Conservation (phyloP, 2,797 vertebrate species). For the Sciurus vulgaris region DNA sequence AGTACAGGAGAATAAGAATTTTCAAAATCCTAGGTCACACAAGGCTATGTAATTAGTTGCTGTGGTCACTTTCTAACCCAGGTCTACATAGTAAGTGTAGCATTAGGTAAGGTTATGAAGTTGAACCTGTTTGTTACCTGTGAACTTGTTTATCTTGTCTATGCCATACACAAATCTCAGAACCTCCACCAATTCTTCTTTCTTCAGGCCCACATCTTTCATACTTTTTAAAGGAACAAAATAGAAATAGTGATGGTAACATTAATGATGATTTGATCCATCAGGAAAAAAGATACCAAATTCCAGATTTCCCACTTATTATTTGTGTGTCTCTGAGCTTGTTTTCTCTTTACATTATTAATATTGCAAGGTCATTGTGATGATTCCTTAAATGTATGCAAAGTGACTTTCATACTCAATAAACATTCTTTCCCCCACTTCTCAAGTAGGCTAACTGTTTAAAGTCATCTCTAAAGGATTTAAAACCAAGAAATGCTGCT, state of each 20-base stretch:
- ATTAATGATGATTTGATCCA: neutral
- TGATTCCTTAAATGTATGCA: conserved; percentile 70
- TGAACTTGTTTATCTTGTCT: neutral
- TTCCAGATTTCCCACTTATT: neutral
- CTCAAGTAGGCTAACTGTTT: conserved; percentile 38
- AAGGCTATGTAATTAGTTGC: neutral
- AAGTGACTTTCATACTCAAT: neutral
- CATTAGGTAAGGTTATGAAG: neutral
- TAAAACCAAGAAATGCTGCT: conserved; percentile 38
- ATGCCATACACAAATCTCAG: neutral
- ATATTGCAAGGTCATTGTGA: conserved; percentile 45
- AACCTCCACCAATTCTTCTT: neutral
- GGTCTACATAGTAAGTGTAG: neutral
- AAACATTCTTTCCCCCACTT: neutral
- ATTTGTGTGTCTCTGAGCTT: neutral
- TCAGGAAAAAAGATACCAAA: conserved; percentile 15
- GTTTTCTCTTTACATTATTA: neutral
- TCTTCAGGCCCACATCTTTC: neutral
- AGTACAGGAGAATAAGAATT: neutral
- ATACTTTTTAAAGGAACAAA: conserved; percentile 48
- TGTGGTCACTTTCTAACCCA: neutral
- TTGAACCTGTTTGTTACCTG: neutral
- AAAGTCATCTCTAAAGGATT: conserved; percentile 33
- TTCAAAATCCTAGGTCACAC: neutral
- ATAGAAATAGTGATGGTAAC: neutral